Conservation (phyloP, 2,888 invertebrate species). For the Belgica antarctica region DNA sequence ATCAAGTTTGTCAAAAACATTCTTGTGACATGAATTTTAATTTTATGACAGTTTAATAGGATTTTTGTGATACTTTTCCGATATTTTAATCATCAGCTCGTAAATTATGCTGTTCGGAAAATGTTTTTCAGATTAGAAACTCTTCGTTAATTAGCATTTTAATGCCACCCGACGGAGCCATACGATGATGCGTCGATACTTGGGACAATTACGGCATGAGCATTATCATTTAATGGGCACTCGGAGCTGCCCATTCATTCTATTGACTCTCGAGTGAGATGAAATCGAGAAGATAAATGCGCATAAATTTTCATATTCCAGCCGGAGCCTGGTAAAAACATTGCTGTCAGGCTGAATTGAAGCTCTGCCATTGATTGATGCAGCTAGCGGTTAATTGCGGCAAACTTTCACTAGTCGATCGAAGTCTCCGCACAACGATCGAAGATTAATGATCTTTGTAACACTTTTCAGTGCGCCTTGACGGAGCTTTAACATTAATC, state of each 20-base stretch:
- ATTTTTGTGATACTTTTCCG: not conserved
- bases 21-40: not conserved
- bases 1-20: too few species aligned
- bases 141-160: conserved; percentile 10
- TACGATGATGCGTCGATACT: not conserved
- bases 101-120: conserved; percentile 5
- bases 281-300: not conserved
- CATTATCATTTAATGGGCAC: too few species aligned
- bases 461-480: not conserved
- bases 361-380: conserved; percentile 2
- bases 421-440: not conserved
- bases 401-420: conserved; percentile 17
- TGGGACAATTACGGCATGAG: too few species aligned
- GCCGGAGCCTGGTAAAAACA: too few species aligned
- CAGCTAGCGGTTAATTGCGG: not conserved
- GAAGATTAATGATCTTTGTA: conserved; percentile 22
- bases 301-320: conserved; percentile 11
- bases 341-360: too few species aligned
- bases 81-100: too few species aligned
- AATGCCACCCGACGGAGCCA: not conserved
- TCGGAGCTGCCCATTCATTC: too few species aligned
- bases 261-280: too few species aligned
- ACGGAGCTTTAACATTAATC: conserved; percentile 19
- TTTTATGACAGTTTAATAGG: not conserved
- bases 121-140: not conserved